A percentile compares a stretch with the other conserved stretches of the same genome.
Conservation (phyloP, 2,113 vertebrate species). For the Silurus glanis region DNA sequence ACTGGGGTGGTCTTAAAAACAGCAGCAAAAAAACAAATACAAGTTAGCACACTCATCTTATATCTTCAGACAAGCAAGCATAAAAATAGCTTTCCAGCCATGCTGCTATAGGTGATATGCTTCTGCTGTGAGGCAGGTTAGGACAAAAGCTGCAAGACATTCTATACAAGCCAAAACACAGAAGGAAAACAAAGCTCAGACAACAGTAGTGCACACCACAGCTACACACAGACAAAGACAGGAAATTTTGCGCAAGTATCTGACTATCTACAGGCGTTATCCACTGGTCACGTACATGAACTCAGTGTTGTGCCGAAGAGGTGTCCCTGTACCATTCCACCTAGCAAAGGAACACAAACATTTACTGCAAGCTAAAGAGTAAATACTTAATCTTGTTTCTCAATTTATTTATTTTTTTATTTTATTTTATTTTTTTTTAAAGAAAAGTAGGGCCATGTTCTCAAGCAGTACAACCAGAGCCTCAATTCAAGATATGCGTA, state of each 20-base stretch:
- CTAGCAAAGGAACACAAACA: slow-evolving; percentile 80
- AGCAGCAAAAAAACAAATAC: slow-evolving; percentile 15
- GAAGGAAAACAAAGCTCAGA: neutral
- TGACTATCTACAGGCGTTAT: slow-evolving; percentile 45
- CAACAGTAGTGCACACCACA: neutral
- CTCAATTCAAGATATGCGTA: neutral
- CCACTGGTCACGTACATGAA: slow-evolving; percentile 87
- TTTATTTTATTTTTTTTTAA: neutral
- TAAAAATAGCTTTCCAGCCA: slow-evolving; percentile 6
- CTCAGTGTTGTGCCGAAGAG: slow-evolving; percentile 84
- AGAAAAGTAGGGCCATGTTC: neutral
- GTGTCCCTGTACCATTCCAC: slow-evolving; percentile 92
- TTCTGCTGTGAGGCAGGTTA: no score
- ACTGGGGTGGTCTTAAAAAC: slow-evolving; percentile 83
- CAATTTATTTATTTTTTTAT: no score
- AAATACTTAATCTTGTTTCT: no score
- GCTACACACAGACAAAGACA: slow-evolving; percentile 13
- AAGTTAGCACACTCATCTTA: neutral
- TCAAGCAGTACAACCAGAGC: neutral
- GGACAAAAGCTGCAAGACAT: neutral
- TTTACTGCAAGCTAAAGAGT: slow-evolving; percentile 51
- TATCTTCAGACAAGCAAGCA: neutral
- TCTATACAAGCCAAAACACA: slow-evolving; percentile 9
- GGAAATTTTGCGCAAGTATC: neutral
- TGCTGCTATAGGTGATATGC: neutral